Conservation (phyloP, 2,888 invertebrate species). For the Xylophagus ater region DNA sequence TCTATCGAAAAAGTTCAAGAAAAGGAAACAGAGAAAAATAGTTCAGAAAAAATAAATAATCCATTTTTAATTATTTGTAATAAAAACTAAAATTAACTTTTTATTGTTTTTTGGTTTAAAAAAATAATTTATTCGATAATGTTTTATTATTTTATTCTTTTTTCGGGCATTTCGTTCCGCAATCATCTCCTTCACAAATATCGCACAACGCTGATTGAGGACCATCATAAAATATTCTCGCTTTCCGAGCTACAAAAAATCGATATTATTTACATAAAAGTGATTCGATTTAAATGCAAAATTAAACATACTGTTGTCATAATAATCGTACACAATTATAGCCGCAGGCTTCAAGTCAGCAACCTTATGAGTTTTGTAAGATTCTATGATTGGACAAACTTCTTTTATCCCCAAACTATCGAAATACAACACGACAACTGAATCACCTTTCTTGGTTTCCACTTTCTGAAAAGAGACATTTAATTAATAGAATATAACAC, state of each 20-base stretch:
- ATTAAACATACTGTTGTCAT: constrained; percentile 66
- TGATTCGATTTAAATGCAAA: too few relatives aligned
- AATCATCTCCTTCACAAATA: too few relatives aligned
- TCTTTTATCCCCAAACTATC: constrained; percentile 51
- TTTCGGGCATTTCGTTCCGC: too few relatives aligned
- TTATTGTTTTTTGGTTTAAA: too few relatives aligned
- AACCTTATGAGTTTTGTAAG: constrained; percentile 71
- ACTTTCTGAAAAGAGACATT: constrained; percentile 35
- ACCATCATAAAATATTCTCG: constrained; percentile 63
- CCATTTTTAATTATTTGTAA: too few relatives aligned
- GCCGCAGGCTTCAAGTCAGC: constrained; percentile 78
- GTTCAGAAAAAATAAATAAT: too few relatives aligned
- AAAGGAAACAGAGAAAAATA: too few relatives aligned
- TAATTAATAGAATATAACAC: too few relatives aligned
- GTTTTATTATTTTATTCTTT: too few relatives aligned
- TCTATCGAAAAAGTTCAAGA: too few relatives aligned
- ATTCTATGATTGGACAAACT: constrained; percentile 75
- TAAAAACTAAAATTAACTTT: too few relatives aligned
- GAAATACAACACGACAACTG: constrained; percentile 56
- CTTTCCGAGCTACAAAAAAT: constrained; percentile 50
- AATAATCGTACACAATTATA: constrained; percentile 80
- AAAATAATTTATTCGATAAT: too few relatives aligned
- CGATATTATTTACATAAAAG: constrained; percentile 18
- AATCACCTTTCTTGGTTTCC: constrained; percentile 55
- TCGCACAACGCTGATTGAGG: constrained; percentile 62